Percentiles rank a stretch among this genome's conserved stretches.
Conservation (phyloP, 2,888 invertebrate genomes). For the Dromius quadrimaculatus region DNA sequence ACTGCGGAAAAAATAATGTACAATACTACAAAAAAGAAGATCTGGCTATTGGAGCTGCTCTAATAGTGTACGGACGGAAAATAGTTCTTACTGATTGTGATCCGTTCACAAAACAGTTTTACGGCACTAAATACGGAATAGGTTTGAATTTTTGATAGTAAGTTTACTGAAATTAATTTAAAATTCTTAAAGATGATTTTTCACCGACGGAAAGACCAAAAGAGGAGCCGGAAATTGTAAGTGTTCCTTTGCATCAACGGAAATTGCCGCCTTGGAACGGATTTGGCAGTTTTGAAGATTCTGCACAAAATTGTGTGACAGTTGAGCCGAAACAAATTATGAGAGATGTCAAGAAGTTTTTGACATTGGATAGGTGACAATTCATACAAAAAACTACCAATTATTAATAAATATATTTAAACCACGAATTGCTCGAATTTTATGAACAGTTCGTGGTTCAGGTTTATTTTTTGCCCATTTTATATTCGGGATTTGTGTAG, state of each 20-base stretch:
- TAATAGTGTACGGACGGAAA: constrained; percentile 86
- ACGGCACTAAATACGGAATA: constrained; percentile 76
- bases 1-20: constrained; percentile 67
- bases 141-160: constrained; percentile 62
- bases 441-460: too few relatives aligned
- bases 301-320: constrained; percentile 86
- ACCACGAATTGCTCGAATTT: too few relatives aligned
- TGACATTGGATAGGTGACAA: constrained; percentile 85
- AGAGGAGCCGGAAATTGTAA: constrained; percentile 59
- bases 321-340: constrained; percentile 84
- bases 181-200: constrained; percentile 72
- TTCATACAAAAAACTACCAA: too few relatives aligned
- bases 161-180: neutral
- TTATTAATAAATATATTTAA: neutral
- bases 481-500: constrained; percentile 63
- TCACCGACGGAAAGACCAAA: constrained; percentile 71
- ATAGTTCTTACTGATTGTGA: constrained; percentile 88
- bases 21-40: constrained; percentile 78
- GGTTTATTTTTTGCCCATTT: too few relatives aligned
- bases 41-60: constrained; percentile 82
- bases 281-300: constrained; percentile 90
- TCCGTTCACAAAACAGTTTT: constrained; percentile 87
- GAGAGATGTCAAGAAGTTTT: constrained; percentile 83
- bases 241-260: constrained; percentile 64
- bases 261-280: constrained; percentile 90